Evolutionary conservation across 2,888 invertebrate genomes (phyloP), one percentile per base, ranked within the genome.

Genomic region (Aleiodes alternator): DNA sequence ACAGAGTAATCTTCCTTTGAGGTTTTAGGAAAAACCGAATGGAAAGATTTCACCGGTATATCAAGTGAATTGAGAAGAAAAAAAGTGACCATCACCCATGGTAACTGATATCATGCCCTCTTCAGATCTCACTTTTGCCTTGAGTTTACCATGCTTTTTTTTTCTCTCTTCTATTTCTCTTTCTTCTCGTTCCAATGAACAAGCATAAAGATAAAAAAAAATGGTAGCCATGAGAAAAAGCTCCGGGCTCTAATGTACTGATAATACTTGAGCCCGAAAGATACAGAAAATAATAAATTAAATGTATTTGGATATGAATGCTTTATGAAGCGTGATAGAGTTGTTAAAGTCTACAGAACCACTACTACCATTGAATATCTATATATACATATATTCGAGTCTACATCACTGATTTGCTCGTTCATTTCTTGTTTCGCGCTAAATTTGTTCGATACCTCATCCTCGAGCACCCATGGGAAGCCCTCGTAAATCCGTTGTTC

Each of bases 281-380:
- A 34, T 34, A 76, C 31, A 83, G 84, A 85, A 86, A 86, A 87
- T 87, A 86, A 86, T 86, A 85, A 87, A 84, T 82, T 84, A 80
- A 81, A 82, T 83, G 79, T 82, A 80, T 80, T 79, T 78, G 82
- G 83, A 85, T 85, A 85, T 87, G 87, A 87, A 84, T 83, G 85
- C 83, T 86, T 87, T 87, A 87, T 87, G 87, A 84, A 84, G 86
- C 87, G 87, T 87, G 84, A 87, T 68, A 14, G 64, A 64, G 85
- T 87, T 86, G 86, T 87, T 87, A 86, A 87, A 87, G 82, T 87
- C 87, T 86, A 85, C 84, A 83, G 83, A 83, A 84, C 80, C 77
- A 76, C 59, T 73, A 76, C 76, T 78, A 76, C 78, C 78, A 66
- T 64, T 66, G 12, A 51, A 69, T 59, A 38, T 34, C 31, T 68